phyloP scores from a whole-genome alignment of 2,113 vertebrate species.

The Gadus macrocephalus region DNA sequence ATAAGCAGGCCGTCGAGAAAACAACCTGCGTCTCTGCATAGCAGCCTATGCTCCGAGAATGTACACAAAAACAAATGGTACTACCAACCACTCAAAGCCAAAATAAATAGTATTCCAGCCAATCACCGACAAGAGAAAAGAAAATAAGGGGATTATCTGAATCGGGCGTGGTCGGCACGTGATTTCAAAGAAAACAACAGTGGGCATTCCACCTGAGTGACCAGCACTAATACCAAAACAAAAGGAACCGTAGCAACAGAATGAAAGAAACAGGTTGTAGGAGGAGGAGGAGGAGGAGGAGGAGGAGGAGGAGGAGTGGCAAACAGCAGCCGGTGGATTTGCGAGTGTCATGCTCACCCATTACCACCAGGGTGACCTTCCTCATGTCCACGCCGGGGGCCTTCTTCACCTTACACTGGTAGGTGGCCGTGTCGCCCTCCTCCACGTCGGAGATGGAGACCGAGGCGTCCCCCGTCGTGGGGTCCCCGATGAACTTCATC shows the following conservation, averaged over 20 bases:
- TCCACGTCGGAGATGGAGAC: slow-evolving; percentile 72
- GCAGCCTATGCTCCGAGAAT: too few species aligned
- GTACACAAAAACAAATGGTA: too few species aligned
- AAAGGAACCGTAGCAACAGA: slow-evolving; percentile 5
- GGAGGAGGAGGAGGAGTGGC: neutral
- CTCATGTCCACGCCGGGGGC: slow-evolving; percentile 78
- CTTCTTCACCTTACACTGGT: slow-evolving; percentile 92
- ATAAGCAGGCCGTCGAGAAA: too few species aligned
- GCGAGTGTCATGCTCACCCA: slow-evolving; percentile 70
- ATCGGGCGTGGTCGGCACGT: too few species aligned
- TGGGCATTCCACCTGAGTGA: slow-evolving; percentile 36
- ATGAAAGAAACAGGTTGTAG: slow-evolving; percentile 38
- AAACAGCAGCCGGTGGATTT: neutral
- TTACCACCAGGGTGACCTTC: slow-evolving; percentile 79
- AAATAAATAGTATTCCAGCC: too few species aligned
- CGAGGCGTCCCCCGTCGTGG: slow-evolving; percentile 80
- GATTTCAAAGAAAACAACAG: too few species aligned
- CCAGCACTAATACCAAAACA: neutral
- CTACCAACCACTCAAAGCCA: too few species aligned
- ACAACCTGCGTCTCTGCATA: too few species aligned
- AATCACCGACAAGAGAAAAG: too few species aligned
- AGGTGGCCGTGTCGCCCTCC: slow-evolving; percentile 78
- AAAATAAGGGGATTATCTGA: neutral
- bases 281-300: neutral
- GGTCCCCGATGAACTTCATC: slow-evolving; percentile 72